Conservation (phyloP, 1,140 invertebrate genomes). For the Halyomorpha halys region DNA sequence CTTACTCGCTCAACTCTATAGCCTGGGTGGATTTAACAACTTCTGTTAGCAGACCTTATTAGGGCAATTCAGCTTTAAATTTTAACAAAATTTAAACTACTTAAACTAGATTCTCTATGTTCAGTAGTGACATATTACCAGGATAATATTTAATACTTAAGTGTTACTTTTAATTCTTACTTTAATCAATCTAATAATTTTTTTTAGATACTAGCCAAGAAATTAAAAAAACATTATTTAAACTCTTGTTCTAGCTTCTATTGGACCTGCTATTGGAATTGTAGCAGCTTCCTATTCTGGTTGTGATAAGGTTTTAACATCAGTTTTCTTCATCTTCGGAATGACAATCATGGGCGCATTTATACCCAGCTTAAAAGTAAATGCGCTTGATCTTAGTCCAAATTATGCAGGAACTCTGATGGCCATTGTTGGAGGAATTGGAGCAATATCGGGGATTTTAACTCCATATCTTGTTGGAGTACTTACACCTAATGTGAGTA, state of each 20-base stretch:
- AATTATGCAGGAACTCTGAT: conserved; percentile 72
- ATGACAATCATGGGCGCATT: conserved; percentile 66
- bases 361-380: conserved; percentile 65
- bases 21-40: too few relatives aligned
- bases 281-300: conserved; percentile 69
- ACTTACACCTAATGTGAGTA: conserved; percentile 57
- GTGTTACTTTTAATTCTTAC: too few relatives aligned
- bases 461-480: conserved; percentile 65
- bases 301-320: conserved; percentile 52
- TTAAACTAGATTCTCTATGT: too few relatives aligned
- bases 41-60: too few relatives aligned
- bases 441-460: conserved; percentile 67
- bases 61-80: too few relatives aligned
- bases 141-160: too few relatives aligned
- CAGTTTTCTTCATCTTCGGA: conserved; percentile 53
- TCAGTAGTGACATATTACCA: too few relatives aligned
- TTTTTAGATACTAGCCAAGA: too few relatives aligned
- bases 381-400: conserved; percentile 69
- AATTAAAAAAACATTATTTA: neutral
- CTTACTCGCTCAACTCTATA: too few relatives aligned
- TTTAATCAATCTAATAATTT: too few relatives aligned
- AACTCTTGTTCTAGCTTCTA: conserved; percentile 45
- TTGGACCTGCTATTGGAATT: conserved; percentile 64
- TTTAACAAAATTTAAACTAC: too few relatives aligned
- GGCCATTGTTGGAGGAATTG: conserved; percentile 73